A percentile compares a stretch with the other conserved stretches of the same genome.
Conservation (phyloP, 2,113 vertebrate species). For the Prietella phreatophila region DNA sequence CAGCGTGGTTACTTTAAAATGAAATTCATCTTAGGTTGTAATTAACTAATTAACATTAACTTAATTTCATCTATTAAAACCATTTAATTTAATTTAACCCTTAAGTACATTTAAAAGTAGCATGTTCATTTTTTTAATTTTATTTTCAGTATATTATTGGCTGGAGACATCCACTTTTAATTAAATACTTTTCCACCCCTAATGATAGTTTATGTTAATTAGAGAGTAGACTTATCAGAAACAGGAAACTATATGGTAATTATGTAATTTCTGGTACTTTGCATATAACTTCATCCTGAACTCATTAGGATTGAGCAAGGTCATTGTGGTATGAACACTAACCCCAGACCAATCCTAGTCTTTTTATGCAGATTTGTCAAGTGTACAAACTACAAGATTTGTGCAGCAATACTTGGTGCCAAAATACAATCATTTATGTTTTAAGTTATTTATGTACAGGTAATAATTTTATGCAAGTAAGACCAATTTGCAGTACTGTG, state of each 20-base stretch:
- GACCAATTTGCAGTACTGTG: background rate
- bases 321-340: background rate
- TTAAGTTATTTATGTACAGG: background rate
- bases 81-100: background rate
- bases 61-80: background rate
- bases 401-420: background rate
- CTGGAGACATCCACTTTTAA: background rate
- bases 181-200: background rate
- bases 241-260: background rate
- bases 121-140: background rate
- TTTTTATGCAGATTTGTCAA: conserved; percentile 9
- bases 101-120: background rate
- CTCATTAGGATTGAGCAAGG: background rate
- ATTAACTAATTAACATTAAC: background rate
- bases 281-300: background rate
- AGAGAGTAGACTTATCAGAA: background rate
- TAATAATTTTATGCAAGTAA: background rate
- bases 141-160: background rate
- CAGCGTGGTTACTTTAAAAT: background rate
- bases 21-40: background rate
- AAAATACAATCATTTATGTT: background rate
- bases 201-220: background rate
- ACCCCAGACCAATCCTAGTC: background rate
- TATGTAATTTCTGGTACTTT: background rate
- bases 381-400: background rate